phyloP scores from a whole-genome alignment of 2,797 vertebrate species.

The Neoniphon sammara region DNA sequence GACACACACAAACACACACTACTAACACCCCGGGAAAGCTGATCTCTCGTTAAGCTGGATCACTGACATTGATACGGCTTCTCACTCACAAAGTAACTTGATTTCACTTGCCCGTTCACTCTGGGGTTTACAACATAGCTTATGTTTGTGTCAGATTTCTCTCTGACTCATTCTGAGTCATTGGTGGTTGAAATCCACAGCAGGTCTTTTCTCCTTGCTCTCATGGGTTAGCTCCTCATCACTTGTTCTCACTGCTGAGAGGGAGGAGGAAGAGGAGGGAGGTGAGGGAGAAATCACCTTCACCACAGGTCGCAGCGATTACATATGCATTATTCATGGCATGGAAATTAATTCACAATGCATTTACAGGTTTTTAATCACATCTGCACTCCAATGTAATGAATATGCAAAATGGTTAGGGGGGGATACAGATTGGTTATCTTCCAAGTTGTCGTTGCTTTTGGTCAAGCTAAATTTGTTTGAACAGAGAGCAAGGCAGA shows the following conservation, averaged over 20 bases:
- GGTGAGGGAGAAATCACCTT: slow-evolving; percentile 78
- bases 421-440: slow-evolving; percentile 68
- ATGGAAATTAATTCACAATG: slow-evolving; percentile 77
- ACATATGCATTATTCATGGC: slow-evolving; percentile 81
- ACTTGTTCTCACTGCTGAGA: slow-evolving; percentile 5
- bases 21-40: slow-evolving; percentile 66
- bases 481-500: slow-evolving; percentile 37
- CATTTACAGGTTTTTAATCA: slow-evolving; percentile 84
- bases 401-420: slow-evolving; percentile 79
- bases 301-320: slow-evolving; percentile 76
- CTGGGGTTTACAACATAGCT: slow-evolving; percentile 60
- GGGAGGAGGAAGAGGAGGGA: slow-evolving; percentile 36
- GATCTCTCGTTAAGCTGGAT: slow-evolving; percentile 74
- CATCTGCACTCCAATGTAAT: slow-evolving; percentile 78
- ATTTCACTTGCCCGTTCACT: slow-evolving; percentile 57
- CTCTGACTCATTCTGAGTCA: slow-evolving; percentile 72
- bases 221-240: slow-evolving; percentile 6
- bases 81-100: slow-evolving; percentile 65
- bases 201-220: slow-evolving; percentile 39
- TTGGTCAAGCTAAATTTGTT: slow-evolving; percentile 63
- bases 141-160: slow-evolving; percentile 63
- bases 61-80: slow-evolving; percentile 71
- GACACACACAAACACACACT: slow-evolving; percentile 26
- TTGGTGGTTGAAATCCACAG: slow-evolving; percentile 48
- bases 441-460: slow-evolving; percentile 65